Base-by-base conservation (phyloP, 2,888 invertebrate species). In the Tetheella fluctuosa region DNA sequence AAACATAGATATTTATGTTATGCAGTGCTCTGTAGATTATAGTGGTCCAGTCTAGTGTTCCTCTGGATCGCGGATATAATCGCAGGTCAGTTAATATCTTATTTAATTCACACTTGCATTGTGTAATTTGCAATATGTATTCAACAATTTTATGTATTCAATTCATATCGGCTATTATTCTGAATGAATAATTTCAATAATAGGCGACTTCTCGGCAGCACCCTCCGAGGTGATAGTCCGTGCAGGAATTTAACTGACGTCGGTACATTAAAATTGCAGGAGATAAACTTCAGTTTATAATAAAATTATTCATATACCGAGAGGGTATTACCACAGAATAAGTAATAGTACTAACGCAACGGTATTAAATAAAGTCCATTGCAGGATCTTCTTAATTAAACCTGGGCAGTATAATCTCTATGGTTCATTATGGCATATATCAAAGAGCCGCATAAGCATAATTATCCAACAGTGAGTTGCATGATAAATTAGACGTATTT, bases 1-100 rank as follows among this genome's bases (percentile, higher is more conserved):
- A 89, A 88, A 84, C 80, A 82, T 84, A 85, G 83, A 82, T 85
- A 82, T 81, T 81, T 81, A 81, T 76, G 76, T n/a, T n/a, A n/a
- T 64, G 64, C 66, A 66, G 64, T 69, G 64, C 7, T 42, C 42
- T 42, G 42, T 68, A 76, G 71, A 77, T 80, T 77, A 80, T 68
- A 63, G 61, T 58, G 63, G 60, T n/a, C n/a, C n/a, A n/a, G n/a
- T n/a, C n/a, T n/a, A n/a, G n/a, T n/a, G n/a, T n/a, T n/a, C n/a
- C n/a, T n/a, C n/a, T n/a, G n/a, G n/a, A n/a, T n/a, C n/a, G n/a
- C n/a, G n/a, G n/a, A n/a, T n/a, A n/a, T n/a, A n/a, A n/a, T n/a
- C n/a, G n/a, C n/a, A n/a, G 8, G n/a, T 20, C 20, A n/a, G n/a
- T 20, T 20, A 5, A n/a, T 20, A 20, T 48, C 20, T 48, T 48